Percentiles rank a stretch among this genome's conserved stretches.
phyloP scores from a whole-genome alignment of 2,888 invertebrate genomes.

The Perdita meconis region DNA sequence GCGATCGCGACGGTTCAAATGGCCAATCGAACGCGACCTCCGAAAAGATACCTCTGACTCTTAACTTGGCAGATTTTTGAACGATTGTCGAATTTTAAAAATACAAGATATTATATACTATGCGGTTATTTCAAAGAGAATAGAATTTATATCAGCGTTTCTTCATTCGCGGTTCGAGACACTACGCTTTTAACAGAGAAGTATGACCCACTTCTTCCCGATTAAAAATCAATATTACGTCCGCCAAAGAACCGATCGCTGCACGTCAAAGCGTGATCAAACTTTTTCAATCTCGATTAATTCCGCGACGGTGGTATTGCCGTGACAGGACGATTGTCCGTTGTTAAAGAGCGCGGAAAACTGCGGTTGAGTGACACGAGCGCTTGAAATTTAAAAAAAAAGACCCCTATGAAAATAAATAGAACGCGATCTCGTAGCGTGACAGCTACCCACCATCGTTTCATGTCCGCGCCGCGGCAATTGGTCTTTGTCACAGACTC shows the following conservation, averaged over 20 bases:
- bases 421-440: constrained; percentile 62
- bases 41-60: constrained; percentile 18
- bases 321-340: constrained; percentile 72
- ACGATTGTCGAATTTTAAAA: background rate
- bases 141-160: background rate
- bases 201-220: constrained; percentile 69
- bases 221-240: constrained; percentile 72
- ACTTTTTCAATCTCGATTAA: constrained; percentile 75
- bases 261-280: constrained; percentile 72
- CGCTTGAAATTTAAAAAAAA: constrained; percentile 70
- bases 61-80: background rate
- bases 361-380: constrained; percentile 73
- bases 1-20: constrained; percentile 71
- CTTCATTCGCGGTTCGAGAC: background rate
- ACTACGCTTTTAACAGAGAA: constrained; percentile 53
- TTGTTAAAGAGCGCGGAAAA: constrained; percentile 73
- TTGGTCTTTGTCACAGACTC: constrained; percentile 68
- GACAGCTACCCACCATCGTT: constrained; percentile 71
- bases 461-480: constrained; percentile 63
- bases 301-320: constrained; percentile 68
- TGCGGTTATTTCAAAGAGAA: background rate
- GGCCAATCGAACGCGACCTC: constrained; percentile 69
- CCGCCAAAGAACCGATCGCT: constrained; percentile 66
- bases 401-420: constrained; percentile 70
- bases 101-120: background rate